A percentile compares a stretch with the other conserved stretches of the same genome.
phyloP scores from a whole-genome alignment of 1,140 invertebrate species.

The Acromyrmex heyeri region DNA sequence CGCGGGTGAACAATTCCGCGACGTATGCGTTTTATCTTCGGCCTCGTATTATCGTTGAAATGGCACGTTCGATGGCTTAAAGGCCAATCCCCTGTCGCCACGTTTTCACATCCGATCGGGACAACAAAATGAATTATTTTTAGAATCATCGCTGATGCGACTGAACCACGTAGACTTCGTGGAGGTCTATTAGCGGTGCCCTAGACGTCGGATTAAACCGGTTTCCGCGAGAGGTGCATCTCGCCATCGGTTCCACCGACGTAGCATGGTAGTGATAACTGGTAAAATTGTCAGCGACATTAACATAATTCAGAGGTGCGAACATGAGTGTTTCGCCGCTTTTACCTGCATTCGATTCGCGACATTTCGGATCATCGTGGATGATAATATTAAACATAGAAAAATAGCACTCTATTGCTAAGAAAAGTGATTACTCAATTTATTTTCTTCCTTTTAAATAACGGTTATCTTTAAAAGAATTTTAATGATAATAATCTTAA shows the following conservation, averaged over 20 bases:
- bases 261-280: conserved; percentile 36
- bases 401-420: too few species aligned
- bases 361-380: conserved; percentile 64
- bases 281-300: conserved; percentile 62
- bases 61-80: conserved; percentile 19
- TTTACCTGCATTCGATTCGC: conserved; percentile 64
- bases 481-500: too few species aligned
- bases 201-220: conserved; percentile 70
- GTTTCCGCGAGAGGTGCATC: conserved; percentile 52
- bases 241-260: conserved; percentile 33
- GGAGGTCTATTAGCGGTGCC: conserved; percentile 59
- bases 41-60: conserved; percentile 28
- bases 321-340: conserved; percentile 31
- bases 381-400: conserved; percentile 45
- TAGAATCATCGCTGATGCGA: neutral
- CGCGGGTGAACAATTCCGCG: conserved; percentile 11
- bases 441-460: too few species aligned
- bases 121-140: conserved; percentile 5
- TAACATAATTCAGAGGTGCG: conserved; percentile 68
- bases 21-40: conserved; percentile 26
- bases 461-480: too few species aligned
- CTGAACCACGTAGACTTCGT: conserved; percentile 28
- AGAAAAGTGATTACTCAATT: too few species aligned
- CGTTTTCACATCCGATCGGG: neutral
- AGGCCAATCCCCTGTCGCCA: conserved; percentile 22